A percentile compares a stretch with the other conserved stretches of the same genome.
Evolutionary conservation across 2,113 vertebrate genomes (phyloP).

Genomic region (Cinclus mexicanus): DNA sequence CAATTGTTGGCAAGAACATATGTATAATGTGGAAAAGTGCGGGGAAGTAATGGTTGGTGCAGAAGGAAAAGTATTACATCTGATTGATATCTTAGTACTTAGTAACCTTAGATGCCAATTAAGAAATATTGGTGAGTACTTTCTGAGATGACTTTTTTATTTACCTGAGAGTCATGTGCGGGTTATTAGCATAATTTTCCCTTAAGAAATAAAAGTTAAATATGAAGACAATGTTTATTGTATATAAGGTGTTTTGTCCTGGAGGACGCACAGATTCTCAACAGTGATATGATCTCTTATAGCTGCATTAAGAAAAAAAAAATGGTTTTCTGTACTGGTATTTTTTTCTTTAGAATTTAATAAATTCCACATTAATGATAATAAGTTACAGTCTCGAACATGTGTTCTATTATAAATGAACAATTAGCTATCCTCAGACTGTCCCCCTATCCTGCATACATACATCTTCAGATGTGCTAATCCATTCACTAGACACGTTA

Average conservation of each 20-base stretch:
- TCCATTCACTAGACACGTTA: constrained; percentile 83
- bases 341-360: constrained; percentile 83
- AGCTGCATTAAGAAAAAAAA: constrained; percentile 56
- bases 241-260: neutral
- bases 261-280: neutral
- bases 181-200: neutral
- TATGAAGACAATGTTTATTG: neutral
- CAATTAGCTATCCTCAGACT: constrained; percentile 78
- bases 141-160: neutral
- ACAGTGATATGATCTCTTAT: neutral
- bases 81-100: neutral
- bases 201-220: neutral
- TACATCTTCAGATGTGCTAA: constrained; percentile 84
- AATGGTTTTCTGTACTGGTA: constrained; percentile 75
- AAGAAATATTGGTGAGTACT: neutral
- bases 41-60: neutral
- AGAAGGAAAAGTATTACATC: neutral
- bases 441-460: constrained; percentile 76
- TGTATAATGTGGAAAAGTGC: neutral
- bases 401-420: constrained; percentile 74
- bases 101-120: neutral
- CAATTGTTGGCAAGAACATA: neutral
- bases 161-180: neutral
- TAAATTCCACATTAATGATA: constrained; percentile 80
- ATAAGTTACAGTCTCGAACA: constrained; percentile 72